Base-by-base conservation (phyloP, 2,113 vertebrate species). In the Eptesicus fuscus region DNA sequence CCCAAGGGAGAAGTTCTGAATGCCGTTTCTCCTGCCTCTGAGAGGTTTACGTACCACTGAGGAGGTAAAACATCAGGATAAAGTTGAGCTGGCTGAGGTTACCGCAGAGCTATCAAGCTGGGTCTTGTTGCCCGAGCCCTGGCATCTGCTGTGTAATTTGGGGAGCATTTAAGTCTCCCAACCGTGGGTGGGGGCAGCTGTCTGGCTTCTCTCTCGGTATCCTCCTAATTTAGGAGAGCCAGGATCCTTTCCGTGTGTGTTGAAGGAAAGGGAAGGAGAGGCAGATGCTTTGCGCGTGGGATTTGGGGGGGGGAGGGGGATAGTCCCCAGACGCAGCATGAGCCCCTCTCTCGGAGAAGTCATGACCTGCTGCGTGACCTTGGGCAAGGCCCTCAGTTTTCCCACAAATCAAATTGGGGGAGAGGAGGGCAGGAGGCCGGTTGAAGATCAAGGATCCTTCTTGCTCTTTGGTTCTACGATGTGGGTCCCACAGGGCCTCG, bases 81-180 rank as follows among this genome's bases (percentile, higher is more conserved):
- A 96, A 95, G 93, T 63, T 59, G 92, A 86, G 82, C 92, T 93
- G 94, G 94, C 96, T 94, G 96, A 94, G 91, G 85, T 96, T 97
- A 78, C 95, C 85, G 95, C 97, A 91, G 63, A 95, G 91, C 93
- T 95, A 61, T 97, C 97, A 97, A 96, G 96, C 97, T 93, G 91
- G 82, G 96, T 97, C 96, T 97, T 97, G 96, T 96, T 96, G 95
- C 82, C 0, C 8, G 77, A 92, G 88, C 89, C 96, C 83, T 95
- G 95, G 96, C 95, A 97, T 95, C 95, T 96, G 96, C 92, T 87
- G 84, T 96, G 88, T 95, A 96, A 97, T 97, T 97, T 97, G 97
- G 96, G 92, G 97, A 97, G 94, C 97, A 91, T 79, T 95, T 90
- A 88, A 88, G 85, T 82, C 94, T 96, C 85, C 92, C 95, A 30